Conservation (phyloP, 2,888 invertebrate genomes). For the Cactoblastis cactorum region DNA sequence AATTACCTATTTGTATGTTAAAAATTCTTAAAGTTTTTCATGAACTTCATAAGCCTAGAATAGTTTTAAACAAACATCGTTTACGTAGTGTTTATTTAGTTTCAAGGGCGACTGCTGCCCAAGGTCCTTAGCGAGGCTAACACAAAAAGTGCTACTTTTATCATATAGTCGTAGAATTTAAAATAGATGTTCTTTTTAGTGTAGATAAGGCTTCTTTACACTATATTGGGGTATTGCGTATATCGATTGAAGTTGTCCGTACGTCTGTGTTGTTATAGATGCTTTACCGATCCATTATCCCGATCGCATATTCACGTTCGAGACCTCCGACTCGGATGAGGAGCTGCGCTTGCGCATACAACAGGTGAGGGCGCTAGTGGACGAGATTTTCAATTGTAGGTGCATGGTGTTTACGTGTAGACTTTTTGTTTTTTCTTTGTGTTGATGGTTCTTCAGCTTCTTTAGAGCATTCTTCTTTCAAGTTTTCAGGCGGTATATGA, state of each 20-base stretch:
- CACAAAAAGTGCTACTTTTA: neutral
- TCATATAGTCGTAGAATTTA: conserved; percentile 1
- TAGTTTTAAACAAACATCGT: conserved; percentile 31
- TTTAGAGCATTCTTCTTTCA: too few relatives aligned
- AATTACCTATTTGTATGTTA: too few relatives aligned
- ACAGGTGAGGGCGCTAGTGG: conserved; percentile 55
- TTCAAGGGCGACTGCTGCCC: conserved; percentile 40
- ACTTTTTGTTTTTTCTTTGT: neutral
- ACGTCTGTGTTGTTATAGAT: conserved; percentile 78
- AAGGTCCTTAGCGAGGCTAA: conserved; percentile 27
- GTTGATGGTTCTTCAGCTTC: neutral
- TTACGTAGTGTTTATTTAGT: conserved; percentile 37
- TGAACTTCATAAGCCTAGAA: conserved; percentile 27
- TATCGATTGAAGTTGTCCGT: conserved; percentile 57
- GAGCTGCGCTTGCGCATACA: conserved; percentile 75
- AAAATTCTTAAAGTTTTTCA: too few relatives aligned
- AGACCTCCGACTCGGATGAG: conserved; percentile 71
- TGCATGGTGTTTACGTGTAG: conserved; percentile 9
- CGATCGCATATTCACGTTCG: conserved; percentile 75
- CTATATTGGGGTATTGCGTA: conserved; percentile 7
- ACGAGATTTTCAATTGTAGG: neutral
- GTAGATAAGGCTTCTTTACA: conserved; percentile 12
- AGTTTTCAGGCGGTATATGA: too few relatives aligned
- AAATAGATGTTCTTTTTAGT: conserved; percentile 11
- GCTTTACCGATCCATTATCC: conserved; percentile 76